phyloP scores from a whole-genome alignment of 2,113 vertebrate genomes.

The Heptranchias perlo region DNA sequence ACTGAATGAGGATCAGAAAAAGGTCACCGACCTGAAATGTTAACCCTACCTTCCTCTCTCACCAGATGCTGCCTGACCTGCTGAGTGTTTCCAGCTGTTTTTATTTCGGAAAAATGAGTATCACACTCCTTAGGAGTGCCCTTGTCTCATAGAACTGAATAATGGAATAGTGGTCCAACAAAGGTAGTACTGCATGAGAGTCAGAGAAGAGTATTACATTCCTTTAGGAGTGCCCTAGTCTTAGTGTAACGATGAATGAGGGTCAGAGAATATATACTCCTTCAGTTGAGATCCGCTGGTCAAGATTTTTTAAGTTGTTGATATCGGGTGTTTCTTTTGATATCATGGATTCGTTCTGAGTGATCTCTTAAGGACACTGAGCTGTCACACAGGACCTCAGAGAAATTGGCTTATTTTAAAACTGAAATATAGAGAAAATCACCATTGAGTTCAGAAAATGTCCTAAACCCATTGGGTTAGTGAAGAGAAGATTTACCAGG shows the following conservation, averaged over 20 bases:
- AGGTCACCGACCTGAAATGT: not conserved
- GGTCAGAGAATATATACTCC: not conserved
- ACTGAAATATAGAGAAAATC: not conserved
- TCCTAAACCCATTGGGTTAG: no score
- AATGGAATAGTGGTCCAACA: not conserved
- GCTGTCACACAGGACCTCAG: no score
- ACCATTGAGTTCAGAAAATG: not conserved
- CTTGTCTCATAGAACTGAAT: not conserved
- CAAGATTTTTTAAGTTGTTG: not conserved
- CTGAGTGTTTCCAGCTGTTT: no score
- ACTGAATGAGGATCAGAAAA: not conserved
- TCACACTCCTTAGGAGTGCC: not conserved
- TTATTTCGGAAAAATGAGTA: no score
- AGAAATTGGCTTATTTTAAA: not conserved
- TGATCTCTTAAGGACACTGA: no score
- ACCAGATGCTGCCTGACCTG: no score
- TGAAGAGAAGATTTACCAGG: no score
- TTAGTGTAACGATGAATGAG: not conserved
- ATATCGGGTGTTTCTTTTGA: not conserved
- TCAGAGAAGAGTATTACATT: not conserved
- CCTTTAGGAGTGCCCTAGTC: not conserved
- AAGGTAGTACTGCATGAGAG: not conserved
- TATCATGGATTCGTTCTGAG: not conserved
- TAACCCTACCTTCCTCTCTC: no score
- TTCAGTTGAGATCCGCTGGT: not conserved